Conservation (phyloP, 2,113 vertebrate genomes). For the Diadophis punctatus region DNA sequence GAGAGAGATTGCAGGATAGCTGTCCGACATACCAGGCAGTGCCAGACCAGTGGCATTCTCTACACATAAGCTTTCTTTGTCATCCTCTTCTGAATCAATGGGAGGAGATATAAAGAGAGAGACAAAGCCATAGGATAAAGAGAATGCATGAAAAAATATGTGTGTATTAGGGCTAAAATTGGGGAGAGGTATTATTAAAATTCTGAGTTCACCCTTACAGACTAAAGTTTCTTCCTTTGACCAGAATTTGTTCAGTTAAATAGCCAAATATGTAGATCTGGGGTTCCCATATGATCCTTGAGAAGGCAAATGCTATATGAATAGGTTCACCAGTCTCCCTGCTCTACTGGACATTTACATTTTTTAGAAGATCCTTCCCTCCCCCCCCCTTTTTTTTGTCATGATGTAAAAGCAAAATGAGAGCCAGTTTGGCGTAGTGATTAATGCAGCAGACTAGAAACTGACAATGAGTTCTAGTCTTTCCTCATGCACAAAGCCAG, state of each 20-base stretch:
- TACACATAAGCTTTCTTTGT: constrained; percentile 26
- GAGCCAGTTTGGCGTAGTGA: too few species aligned
- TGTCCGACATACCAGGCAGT: constrained; percentile 9
- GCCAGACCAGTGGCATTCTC: background rate
- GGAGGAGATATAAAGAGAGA: background rate
- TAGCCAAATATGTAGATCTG: background rate
- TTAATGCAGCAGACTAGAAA: too few species aligned
- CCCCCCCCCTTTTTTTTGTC: too few species aligned
- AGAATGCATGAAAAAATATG: background rate
- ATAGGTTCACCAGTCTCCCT: too few species aligned
- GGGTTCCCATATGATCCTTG: background rate
- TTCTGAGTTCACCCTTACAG: background rate
- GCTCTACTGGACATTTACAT: too few species aligned
- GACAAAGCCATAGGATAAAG: background rate
- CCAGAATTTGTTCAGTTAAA: background rate
- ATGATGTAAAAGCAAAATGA: too few species aligned
- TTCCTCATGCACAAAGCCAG: too few species aligned
- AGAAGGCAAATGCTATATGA: too few species aligned
- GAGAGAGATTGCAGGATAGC: background rate
- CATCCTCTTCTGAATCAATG: background rate
- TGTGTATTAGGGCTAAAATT: background rate
- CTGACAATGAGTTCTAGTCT: too few species aligned
- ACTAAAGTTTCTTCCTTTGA: background rate
- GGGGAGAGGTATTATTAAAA: too few species aligned
- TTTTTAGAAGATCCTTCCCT: too few species aligned